Conservation (phyloP, 2,888 invertebrate species). For the Acleris sparsana region DNA sequence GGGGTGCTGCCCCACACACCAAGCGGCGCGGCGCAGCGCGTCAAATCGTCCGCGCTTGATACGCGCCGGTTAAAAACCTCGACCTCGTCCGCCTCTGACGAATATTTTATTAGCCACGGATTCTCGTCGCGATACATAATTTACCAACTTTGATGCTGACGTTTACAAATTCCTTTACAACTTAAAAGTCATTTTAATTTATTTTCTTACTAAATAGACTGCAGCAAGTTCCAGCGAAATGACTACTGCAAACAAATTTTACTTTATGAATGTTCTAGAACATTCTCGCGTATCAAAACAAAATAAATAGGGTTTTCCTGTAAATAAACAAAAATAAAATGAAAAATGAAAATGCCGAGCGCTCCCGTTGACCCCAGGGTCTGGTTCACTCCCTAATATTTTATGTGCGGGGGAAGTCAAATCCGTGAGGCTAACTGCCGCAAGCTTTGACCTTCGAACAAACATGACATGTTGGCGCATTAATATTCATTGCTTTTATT, state of each 20-base stretch:
- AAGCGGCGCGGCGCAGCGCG: conserved; percentile 3
- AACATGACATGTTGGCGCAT: conserved; percentile 32
- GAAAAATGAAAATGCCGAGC: conserved; percentile 26
- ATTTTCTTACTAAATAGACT: conserved; percentile 30
- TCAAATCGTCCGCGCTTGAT: conserved; percentile 12
- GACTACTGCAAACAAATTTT: conserved; percentile 23
- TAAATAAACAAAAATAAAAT: conserved; percentile 30
- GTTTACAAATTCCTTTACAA: conserved; percentile 28
- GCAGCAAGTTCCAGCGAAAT: conserved; percentile 30
- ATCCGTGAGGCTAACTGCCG: conserved; percentile 28
- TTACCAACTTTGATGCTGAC: conserved; percentile 27
- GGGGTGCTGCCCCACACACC: conserved; percentile 14
- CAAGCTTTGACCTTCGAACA: conserved; percentile 30
- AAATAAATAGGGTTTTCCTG: conserved; percentile 18
- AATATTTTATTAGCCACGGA: conserved; percentile 29
- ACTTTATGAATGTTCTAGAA: conserved; percentile 15
- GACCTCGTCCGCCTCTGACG: conserved; percentile 18
- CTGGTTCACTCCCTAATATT: conserved; percentile 26
- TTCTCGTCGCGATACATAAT: conserved; percentile 23
- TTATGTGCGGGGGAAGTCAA: conserved; percentile 29
- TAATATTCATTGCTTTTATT: conserved; percentile 33
- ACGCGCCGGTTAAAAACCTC: conserved; percentile 24
- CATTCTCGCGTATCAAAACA: conserved; percentile 26
- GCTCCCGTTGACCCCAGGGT: conserved; percentile 11
- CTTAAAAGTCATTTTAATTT: conserved; percentile 32